Percentiles rank a stretch among this genome's conserved stretches.
phyloP scores from a whole-genome alignment of 2,113 vertebrate species.

The Nycticorax nycticorax region DNA sequence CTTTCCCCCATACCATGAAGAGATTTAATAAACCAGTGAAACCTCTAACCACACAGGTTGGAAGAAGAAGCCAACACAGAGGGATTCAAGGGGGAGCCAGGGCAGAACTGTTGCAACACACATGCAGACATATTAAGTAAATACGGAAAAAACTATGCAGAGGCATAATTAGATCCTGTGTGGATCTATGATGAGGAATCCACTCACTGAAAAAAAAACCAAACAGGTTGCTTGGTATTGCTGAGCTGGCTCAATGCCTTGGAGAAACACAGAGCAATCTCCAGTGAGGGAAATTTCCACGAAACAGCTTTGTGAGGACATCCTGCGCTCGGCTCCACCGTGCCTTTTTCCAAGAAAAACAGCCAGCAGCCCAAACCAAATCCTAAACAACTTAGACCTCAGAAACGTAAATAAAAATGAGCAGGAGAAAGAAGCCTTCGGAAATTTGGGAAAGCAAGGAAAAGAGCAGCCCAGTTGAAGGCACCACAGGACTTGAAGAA shows the following conservation, averaged over 20 bases:
- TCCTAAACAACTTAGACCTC: slow-evolving; percentile 67
- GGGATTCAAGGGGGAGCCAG: background rate
- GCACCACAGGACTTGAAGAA: slow-evolving; percentile 40
- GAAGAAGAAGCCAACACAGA: slow-evolving; percentile 31
- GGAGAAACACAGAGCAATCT: slow-evolving; percentile 56
- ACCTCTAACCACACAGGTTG: slow-evolving; percentile 46
- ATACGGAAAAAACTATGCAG: background rate
- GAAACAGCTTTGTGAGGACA: slow-evolving; percentile 48
- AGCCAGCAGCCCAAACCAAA: slow-evolving; percentile 63
- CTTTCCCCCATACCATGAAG: background rate
- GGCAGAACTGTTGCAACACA: background rate
- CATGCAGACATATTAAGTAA: background rate
- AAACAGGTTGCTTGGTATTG: slow-evolving; percentile 38
- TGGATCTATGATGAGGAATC: slow-evolving; percentile 38
- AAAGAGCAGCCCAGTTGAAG: slow-evolving; percentile 52
- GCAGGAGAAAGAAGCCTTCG: slow-evolving; percentile 59
- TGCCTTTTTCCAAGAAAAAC: slow-evolving; percentile 69
- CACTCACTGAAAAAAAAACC: background rate
- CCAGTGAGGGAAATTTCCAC: slow-evolving; percentile 68
- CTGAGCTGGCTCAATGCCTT: slow-evolving; percentile 24
- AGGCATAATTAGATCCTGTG: slow-evolving; percentile 6
- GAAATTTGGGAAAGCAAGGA: slow-evolving; percentile 55
- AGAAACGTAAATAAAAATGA: slow-evolving; percentile 74
- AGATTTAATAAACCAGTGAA: slow-evolving; percentile 53
- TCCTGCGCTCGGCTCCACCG: slow-evolving; percentile 35